Evolutionary conservation across 2,888 invertebrate genomes (phyloP).

Genomic region (Dryobota labecula): DNA sequence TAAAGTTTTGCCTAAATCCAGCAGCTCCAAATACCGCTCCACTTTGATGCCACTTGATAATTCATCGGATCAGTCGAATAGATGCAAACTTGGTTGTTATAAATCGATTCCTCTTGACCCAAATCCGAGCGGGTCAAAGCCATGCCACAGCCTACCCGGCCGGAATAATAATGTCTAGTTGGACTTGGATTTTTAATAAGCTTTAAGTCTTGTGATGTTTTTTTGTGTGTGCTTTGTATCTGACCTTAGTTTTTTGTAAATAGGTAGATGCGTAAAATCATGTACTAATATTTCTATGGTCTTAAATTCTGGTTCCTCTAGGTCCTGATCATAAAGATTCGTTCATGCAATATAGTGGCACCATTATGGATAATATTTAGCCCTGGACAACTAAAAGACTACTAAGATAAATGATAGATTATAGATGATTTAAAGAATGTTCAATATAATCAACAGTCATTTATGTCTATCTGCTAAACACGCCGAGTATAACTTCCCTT

Average conservation of each 20-base stretch:
- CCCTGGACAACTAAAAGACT: too few relatives aligned
- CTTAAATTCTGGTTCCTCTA: not conserved
- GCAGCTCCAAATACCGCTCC: conserved; percentile 13
- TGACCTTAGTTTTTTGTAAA: not conserved
- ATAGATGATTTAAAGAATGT: not conserved
- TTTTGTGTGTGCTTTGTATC: conserved; percentile 22
- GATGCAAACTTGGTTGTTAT: conserved; percentile 65
- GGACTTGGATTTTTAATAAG: conserved; percentile 54
- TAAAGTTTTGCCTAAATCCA: conserved; percentile 34
- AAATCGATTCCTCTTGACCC: conserved; percentile 88
- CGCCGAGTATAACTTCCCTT: conserved; percentile 14
- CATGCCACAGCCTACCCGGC: conserved; percentile 75
- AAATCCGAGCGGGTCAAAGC: conserved; percentile 85
- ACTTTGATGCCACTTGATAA: conserved; percentile 53
- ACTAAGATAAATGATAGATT: too few relatives aligned
- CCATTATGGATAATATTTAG: not conserved
- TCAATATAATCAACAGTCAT: conserved; percentile 9
- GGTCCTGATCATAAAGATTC: not conserved
- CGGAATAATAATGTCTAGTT: conserved; percentile 71
- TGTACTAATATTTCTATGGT: not conserved
- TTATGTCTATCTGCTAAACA: conserved; percentile 10
- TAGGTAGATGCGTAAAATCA: not conserved
- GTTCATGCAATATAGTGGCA: not conserved
- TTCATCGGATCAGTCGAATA: conserved; percentile 52
- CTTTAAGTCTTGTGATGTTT: conserved; percentile 2